Percentiles rank a stretch among this genome's conserved stretches.
These are phyloP conservation scores for Hypanus sabinus DNA, from an alignment of 2,113 vertebrate species.

Conservation along the genomic window DNA sequence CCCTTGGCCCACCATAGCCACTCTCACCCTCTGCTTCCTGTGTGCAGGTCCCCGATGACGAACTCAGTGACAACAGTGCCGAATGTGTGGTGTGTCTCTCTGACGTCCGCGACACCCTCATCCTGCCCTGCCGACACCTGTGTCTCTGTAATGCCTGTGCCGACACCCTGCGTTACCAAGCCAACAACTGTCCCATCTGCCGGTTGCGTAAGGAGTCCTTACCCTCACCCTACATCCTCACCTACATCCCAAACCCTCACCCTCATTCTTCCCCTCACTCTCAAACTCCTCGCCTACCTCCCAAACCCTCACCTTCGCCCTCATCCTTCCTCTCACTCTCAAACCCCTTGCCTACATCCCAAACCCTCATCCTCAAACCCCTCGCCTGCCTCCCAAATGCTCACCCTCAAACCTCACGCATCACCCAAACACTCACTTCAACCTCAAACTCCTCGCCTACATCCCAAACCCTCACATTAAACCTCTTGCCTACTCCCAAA, in stretches of 20 bases:
- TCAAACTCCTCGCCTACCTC: background rate
- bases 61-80: constrained; percentile 93
- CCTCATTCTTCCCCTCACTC: background rate
- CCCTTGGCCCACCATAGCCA: too few relatives aligned
- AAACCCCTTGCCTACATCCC: background rate
- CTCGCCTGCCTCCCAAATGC: constrained; percentile 56
- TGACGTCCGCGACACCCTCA: constrained; percentile 87
- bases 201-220: constrained; percentile 71
- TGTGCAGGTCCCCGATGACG: constrained; percentile 79
- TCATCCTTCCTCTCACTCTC: background rate
- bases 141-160: constrained; percentile 89
- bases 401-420: constrained; percentile 57
- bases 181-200: constrained; percentile 96
- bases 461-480: too few relatives aligned
- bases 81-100: constrained; percentile 97
- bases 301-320: constrained; percentile 57
- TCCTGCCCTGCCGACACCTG: constrained; percentile 90
- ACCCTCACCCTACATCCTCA: constrained; percentile 66
- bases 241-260: constrained; percentile 77
- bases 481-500: too few relatives aligned
- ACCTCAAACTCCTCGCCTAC: too few relatives aligned
- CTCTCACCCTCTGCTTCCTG: background rate
- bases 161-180: constrained; percentile 90
- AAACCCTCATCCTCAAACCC: constrained; percentile 47
- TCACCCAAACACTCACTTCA: too few relatives aligned